Evolutionary conservation across 1,140 invertebrate genomes (phyloP), one percentile per base, ranked within the genome.

Genomic region (Paraescarpia echinospica): DNA sequence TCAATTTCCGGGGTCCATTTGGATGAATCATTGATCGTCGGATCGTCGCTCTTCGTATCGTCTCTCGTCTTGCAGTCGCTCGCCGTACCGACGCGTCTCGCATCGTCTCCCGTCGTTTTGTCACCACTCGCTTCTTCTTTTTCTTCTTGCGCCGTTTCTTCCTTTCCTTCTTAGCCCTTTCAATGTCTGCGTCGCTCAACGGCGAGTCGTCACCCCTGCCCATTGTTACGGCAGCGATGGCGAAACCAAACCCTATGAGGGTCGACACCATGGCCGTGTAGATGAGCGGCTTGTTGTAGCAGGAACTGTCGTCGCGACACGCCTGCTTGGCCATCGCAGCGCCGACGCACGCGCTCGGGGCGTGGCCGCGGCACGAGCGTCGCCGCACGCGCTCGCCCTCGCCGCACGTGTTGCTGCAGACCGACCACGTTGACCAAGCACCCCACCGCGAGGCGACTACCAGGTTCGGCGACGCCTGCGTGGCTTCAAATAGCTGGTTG

Each of bases 401-500:
- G 92, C 95, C 94, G 88, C 94, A 94, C 6, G 94, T 94, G 18
- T 93, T 94, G 59, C 89, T 94, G 92, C 94, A 94, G 31, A 33
- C 33, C n/a, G 88, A 89, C 93, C 93, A 94, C 18, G 91, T 31
- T 31, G 41, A n/a, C 94, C 94, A 95, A 12, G 91, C 92, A 14
- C 89, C 89, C 92, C 92, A 94, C 8, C 93, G 91, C 5, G 94
- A 94, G 41, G 94, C 93, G 59, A 94, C 94, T 94, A 41, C n/a
- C n/a, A 27, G 22, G 59, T 31, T 27, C 59, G 12, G 22, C 27
- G 59, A 4, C 18, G 59, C 59, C 22, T 27, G 12, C 59, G 12
- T 27, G 12, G 22, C 59, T 77, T 18, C 1, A 77, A 12, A 27
- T 2, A 27, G 18, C 27, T 27, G 4, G 41, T 41, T 41, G 41